Evolutionary conservation across 1,140 invertebrate species (phyloP).

Genomic region (Orchestia grillus): DNA sequence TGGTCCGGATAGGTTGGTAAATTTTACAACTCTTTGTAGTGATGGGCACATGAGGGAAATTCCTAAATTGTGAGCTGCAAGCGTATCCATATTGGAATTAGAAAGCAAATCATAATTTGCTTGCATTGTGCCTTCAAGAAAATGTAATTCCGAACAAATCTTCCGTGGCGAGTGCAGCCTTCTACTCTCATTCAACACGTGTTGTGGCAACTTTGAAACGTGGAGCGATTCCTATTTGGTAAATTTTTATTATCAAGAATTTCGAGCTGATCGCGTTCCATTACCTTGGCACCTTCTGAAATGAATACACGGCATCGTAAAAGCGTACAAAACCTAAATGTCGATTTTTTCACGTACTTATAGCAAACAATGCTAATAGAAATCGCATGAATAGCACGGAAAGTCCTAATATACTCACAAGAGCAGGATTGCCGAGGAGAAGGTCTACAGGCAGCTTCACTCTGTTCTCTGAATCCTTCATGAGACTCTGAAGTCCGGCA

Average conservation of each 20-base stretch:
- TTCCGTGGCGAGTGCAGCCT: too few relatives aligned
- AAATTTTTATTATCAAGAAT: too few relatives aligned
- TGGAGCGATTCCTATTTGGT: too few relatives aligned
- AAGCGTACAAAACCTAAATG: not conserved
- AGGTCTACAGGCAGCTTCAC: conserved; percentile 20
- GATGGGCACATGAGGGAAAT: not conserved
- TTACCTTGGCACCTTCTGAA: too few relatives aligned
- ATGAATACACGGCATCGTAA: too few relatives aligned
- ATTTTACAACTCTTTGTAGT: not conserved
- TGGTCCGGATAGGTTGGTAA: not conserved
- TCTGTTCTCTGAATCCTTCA: not conserved
- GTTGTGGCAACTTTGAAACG: too few relatives aligned
- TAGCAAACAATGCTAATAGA: not conserved
- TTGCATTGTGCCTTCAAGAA: too few relatives aligned
- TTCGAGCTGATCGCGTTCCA: too few relatives aligned
- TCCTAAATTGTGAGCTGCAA: not conserved
- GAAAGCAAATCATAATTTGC: not conserved
- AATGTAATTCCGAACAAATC: too few relatives aligned
- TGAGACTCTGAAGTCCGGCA: not conserved
- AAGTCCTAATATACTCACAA: not conserved
- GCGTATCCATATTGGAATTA: not conserved
- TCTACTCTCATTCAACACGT: too few relatives aligned
- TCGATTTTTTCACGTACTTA: not conserved
- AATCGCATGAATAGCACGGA: not conserved
- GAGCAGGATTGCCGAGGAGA: conserved; percentile 27